Evolutionary conservation across 2,113 vertebrate species (phyloP), one percentile per base, ranked within the genome.

Genomic region (Oenanthe melanoleuca): DNA sequence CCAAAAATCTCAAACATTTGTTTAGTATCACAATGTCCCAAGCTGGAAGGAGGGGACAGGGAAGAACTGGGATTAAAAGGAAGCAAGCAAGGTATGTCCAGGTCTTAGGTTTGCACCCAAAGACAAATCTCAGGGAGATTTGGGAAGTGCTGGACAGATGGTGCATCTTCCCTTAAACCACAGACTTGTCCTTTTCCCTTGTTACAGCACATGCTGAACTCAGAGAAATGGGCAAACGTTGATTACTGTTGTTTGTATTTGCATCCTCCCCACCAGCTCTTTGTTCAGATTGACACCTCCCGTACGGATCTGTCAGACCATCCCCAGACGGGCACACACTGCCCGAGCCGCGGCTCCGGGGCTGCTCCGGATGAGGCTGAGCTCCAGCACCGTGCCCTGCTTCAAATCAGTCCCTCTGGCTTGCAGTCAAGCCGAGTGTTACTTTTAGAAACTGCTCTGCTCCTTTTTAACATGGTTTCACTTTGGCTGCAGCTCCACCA

Each of bases 391-490:
- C 12, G 0, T 95, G 95, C 93, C 69, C 91, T 93, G 88, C 37
- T 97, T 94, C 81, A 94, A 89, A 96, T 94, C 95, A 94, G 53
- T 28, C 82, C 1, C 34, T 38, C 88, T 95, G 93, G 95, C 96
- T 90, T 20, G 49, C 89, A 84, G 37, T 96, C 96, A 94, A 91
- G 69, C 71, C 82, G 61, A 1, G 20, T 28, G 28, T 80, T 86
- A 63, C 81, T 97, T 94, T 96, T 91, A 94, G 95, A 93, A 95
- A 85, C 93, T 23, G 10, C 3, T 25, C 90, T 73, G 90, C 87
- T 93, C 79, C 78, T 71, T 28, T 92, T 94, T 93, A 91, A 92
- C 63, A 69, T 28, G 55, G 74, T 88, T 86, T 89, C 91, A 14
- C 89, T 97, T 95, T 95, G 95, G 69, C 70, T 84, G 9, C 56